A percentile compares a stretch with the other conserved stretches of the same genome.
These are phyloP conservation scores for Leiothrix lutea DNA, from an alignment of 2,113 vertebrate genomes.

Conservation along the genomic window DNA sequence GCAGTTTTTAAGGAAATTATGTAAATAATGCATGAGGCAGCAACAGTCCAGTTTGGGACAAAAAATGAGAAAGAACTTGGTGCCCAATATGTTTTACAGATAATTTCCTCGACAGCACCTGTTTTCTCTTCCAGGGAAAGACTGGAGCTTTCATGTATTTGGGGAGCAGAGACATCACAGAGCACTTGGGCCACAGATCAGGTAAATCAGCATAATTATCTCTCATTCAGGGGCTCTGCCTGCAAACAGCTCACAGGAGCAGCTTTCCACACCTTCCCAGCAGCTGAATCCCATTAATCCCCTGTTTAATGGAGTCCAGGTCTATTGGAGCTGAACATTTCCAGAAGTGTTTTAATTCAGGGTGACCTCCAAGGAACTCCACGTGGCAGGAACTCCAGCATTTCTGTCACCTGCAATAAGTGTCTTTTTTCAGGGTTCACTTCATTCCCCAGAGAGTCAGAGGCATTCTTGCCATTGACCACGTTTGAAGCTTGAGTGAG, in stretches of 20 bases:
- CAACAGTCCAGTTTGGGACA: neutral
- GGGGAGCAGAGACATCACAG: neutral
- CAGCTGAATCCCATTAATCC: neutral
- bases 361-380: neutral
- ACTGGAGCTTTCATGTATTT: neutral
- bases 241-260: neutral
- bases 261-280: neutral
- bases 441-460: neutral
- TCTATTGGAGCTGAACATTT: neutral
- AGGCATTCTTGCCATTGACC: neutral
- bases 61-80: neutral
- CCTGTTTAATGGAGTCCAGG: neutral
- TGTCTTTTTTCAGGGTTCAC: neutral
- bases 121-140: neutral
- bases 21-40: neutral
- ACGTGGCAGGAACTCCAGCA: accelerated
- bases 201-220: neutral
- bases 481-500: neutral
- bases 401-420: neutral
- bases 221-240: neutral
- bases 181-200: neutral
- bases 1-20: neutral
- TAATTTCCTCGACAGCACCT: neutral
- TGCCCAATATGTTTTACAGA: neutral
- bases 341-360: neutral